phyloP scores from a whole-genome alignment of 1,140 invertebrate genomes.

The Drosophila repleta region DNA sequence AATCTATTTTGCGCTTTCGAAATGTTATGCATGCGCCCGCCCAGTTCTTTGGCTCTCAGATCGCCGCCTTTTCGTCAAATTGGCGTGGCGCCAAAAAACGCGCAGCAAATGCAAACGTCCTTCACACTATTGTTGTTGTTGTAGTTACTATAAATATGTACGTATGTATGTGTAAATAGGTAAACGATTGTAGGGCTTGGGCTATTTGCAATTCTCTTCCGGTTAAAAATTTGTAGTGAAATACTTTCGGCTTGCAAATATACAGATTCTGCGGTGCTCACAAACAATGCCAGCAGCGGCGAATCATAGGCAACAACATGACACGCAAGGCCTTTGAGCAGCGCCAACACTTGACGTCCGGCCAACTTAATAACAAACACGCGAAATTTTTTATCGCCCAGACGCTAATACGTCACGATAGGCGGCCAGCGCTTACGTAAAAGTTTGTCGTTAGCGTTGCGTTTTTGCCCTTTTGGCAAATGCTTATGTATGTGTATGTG shows the following conservation, averaged over 20 bases:
- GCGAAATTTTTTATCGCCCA: constrained; percentile 69
- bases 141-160: constrained; percentile 35
- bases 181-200: constrained; percentile 28
- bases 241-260: constrained; percentile 5
- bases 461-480: constrained; percentile 45
- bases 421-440: constrained; percentile 70
- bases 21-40: constrained; percentile 63
- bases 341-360: constrained; percentile 19
- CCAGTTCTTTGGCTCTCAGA: neutral
- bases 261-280: constrained; percentile 3
- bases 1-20: constrained; percentile 35
- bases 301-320: constrained; percentile 3
- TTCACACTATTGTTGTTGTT: constrained; percentile 17
- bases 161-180: constrained; percentile 4
- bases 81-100: constrained; percentile 42
- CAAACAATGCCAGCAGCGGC: constrained; percentile 3
- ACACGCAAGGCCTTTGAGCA: constrained; percentile 28
- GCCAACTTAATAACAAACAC: constrained; percentile 62
- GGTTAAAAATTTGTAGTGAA: neutral
- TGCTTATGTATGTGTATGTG: neutral
- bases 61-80: constrained; percentile 4
- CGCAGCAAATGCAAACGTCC: constrained; percentile 38
- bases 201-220: constrained; percentile 20
- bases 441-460: constrained; percentile 13
- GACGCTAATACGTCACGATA: constrained; percentile 70